These are phyloP conservation scores for Hypanus sabinus DNA, from an alignment of 2,113 vertebrate genomes.

Conservation along the genomic window DNA sequence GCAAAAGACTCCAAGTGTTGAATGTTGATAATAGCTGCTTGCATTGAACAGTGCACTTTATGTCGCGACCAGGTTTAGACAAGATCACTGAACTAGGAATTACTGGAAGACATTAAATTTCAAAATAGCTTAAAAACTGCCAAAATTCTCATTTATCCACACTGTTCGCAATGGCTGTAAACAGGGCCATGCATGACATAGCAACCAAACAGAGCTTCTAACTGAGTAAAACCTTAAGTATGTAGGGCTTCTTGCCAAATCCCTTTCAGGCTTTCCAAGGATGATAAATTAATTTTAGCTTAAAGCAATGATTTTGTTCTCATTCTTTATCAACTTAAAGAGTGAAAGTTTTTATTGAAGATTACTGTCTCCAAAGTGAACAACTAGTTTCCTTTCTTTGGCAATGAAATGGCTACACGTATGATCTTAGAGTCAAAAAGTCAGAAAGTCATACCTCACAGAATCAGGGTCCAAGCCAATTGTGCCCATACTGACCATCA, in stretches of 20 bases:
- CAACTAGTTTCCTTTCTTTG: background rate
- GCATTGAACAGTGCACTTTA: no score
- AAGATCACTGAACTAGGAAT: background rate
- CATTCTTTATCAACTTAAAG: no score
- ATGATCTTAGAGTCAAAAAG: background rate
- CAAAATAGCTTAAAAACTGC: background rate
- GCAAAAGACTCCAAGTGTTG: background rate
- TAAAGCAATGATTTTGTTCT: background rate
- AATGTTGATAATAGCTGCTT: background rate
- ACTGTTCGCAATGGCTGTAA: background rate
- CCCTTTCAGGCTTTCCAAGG: background rate
- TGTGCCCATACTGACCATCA: no score
- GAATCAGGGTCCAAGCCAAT: background rate
- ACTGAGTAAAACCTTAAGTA: background rate
- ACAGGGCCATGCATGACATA: background rate
- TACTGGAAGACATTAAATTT: background rate
- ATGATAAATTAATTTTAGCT: background rate
- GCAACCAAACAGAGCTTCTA: background rate
- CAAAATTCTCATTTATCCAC: background rate
- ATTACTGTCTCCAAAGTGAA: no score
- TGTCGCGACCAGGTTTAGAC: background rate
- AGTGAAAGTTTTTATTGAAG: background rate
- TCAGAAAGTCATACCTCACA: background rate
- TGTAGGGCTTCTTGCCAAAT: background rate
- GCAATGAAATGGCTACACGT: no score